Evolutionary conservation across 2,113 vertebrate species (phyloP), one percentile per base, ranked within the genome.

Genomic region (Equus quagga): DNA sequence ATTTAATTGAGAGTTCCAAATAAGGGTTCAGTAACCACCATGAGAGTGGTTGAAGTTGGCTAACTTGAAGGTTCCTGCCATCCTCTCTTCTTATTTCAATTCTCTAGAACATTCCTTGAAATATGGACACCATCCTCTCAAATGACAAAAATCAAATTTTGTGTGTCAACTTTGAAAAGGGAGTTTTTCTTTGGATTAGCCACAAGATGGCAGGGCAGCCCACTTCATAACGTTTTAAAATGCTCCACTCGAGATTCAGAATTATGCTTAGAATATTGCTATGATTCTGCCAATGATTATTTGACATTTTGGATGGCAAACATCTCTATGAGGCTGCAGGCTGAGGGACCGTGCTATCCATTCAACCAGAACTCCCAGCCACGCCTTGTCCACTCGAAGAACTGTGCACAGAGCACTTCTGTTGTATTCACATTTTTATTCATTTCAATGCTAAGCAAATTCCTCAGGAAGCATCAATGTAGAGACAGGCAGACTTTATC

Each of bases 201-300:
- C 96, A 82, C 96, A n/a, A 91, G 81, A 33, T 97, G 96, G 89
- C 73, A 79, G 69, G 56, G 65, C 14, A 56, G 70, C 19, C 73
- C 41, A 17, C n/a, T 58, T 41, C n/a, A 26, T 41, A 1, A 6
- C 21, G 1, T 1, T 33, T 24, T 0, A 3, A 69, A 60, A 8
- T 0, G 10, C 28, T 64, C 56, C 10, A 0, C 5, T 0, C 2
- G 1, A 1, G 51, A 17, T 1, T 18, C 31, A 18, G 24, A 67
- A n/a, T 5, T 23, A 1, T 4, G 58, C 14, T 46, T 3, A 60
- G 28, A 28, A 19, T n/a, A 1, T 8, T 18, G 36, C 5, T 36
- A 3, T 0, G 18, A 64, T 62, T 21, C 84, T n/a, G 31, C 41
- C 62, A 17, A 44, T 1, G 72, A 33, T 26, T 17, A 1, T 36